phyloP scores from a whole-genome alignment of 1,140 invertebrate species.

The Chionoecetes opilio region DNA sequence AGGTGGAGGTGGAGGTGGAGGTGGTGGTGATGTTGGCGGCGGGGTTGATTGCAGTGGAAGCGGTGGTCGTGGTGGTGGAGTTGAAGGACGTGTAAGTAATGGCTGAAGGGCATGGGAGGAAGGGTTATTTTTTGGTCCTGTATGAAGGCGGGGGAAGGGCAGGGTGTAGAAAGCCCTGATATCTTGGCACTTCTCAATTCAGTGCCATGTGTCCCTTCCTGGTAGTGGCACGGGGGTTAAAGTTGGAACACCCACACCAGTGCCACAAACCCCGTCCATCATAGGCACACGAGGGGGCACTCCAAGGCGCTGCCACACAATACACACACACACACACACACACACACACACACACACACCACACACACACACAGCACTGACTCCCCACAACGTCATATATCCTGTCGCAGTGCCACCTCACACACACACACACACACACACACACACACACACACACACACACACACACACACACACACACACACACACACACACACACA shows the following conservation, averaged over 20 bases:
- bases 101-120: background rate
- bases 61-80: too few species aligned
- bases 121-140: background rate
- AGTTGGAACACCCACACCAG: background rate
- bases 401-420: background rate
- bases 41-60: too few species aligned
- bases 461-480: too few species aligned
- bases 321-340: background rate
- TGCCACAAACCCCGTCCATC: too few species aligned
- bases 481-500: too few species aligned
- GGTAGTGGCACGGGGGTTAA: background rate
- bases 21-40: too few species aligned
- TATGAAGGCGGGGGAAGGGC: background rate
- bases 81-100: too few species aligned
- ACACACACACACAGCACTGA: background rate
- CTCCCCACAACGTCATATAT: background rate
- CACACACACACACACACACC: background rate
- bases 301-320: background rate
- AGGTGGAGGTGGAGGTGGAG: too few species aligned
- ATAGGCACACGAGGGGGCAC: too few species aligned
- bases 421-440: background rate
- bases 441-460: too few species aligned
- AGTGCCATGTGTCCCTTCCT: background rate
- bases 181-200: background rate
- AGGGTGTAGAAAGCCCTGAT: background rate